These are phyloP conservation scores for Lepidurus arcticus DNA, from an alignment of 1,140 invertebrate species.

Conservation along the genomic window DNA sequence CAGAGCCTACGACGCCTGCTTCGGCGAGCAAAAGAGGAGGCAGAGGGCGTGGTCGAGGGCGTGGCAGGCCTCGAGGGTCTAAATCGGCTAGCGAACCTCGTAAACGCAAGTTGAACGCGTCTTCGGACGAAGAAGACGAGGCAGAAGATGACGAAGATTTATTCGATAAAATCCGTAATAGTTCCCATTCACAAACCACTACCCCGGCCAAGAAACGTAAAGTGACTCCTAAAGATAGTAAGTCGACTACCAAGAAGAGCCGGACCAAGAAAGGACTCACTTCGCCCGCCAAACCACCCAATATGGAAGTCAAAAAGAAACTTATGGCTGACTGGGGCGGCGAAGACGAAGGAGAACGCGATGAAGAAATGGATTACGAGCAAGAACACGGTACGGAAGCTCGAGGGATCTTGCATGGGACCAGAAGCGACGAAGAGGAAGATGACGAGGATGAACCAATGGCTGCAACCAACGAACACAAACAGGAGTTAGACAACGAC, in stretches of 20 bases:
- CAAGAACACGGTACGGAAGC: not conserved
- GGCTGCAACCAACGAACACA: not conserved
- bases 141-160: conserved; percentile 23
- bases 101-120: not conserved
- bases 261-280: conserved; percentile 29
- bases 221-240: conserved; percentile 6
- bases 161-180: conserved; percentile 16
- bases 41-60: conserved; percentile 16
- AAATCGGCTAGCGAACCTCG: not conserved
- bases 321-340: conserved; percentile 31
- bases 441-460: not conserved
- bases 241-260: not conserved
- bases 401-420: not conserved
- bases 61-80: not conserved
- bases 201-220: conserved; percentile 17
- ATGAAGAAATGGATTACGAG: conserved; percentile 12
- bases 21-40: conserved; percentile 11
- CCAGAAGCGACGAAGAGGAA: conserved; percentile 29
- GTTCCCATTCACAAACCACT: not conserved
- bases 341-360: conserved; percentile 28
- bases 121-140: not conserved
- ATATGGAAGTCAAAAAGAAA: conserved; percentile 33
- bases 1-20: not conserved
- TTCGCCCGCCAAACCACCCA: conserved; percentile 12
- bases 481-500: not conserved